Evolutionary conservation across 2,888 invertebrate genomes (phyloP).

Genomic region (Spodoptera exigua): DNA sequence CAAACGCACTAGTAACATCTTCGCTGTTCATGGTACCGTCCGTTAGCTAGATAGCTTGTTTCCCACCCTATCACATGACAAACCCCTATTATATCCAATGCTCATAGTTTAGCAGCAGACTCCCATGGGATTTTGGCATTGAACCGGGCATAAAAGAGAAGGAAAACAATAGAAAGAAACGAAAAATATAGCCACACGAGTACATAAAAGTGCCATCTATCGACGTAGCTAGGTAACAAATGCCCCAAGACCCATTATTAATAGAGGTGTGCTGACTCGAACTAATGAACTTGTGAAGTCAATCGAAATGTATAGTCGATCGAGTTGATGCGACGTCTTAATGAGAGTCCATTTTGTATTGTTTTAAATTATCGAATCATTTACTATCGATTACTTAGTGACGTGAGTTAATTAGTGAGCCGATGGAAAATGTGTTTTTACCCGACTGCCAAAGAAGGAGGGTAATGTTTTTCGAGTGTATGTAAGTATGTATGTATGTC

Average conservation of each 20-base stretch:
- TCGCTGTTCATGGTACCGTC: no score
- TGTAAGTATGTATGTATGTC: no score
- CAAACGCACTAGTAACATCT: no score
- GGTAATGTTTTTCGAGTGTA: no score
- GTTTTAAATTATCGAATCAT: conserved; percentile 6
- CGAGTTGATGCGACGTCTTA: conserved; percentile 17
- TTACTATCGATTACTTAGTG: background rate
- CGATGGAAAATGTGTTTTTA: no score
- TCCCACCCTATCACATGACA: no score
- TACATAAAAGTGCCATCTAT: conserved; percentile 6
- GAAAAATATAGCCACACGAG: background rate
- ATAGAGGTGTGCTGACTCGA: conserved; percentile 37
- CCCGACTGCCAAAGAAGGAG: no score
- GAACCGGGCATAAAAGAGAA: conserved; percentile 18
- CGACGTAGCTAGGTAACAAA: conserved; percentile 25
- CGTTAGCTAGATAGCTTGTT: no score
- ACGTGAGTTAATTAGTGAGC: no score
- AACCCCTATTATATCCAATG: no score
- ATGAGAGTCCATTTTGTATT: conserved; percentile 16
- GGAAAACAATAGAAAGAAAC: background rate
- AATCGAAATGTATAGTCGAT: conserved; percentile 32
- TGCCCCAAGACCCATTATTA: conserved; percentile 27
- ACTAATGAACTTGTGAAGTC: conserved; percentile 42
- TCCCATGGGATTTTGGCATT: no score
- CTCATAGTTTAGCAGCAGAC: no score